Percentiles rank a stretch among this genome's conserved stretches.
Evolutionary conservation across 2,888 invertebrate species (phyloP).

Genomic region (Molorchus minor): DNA sequence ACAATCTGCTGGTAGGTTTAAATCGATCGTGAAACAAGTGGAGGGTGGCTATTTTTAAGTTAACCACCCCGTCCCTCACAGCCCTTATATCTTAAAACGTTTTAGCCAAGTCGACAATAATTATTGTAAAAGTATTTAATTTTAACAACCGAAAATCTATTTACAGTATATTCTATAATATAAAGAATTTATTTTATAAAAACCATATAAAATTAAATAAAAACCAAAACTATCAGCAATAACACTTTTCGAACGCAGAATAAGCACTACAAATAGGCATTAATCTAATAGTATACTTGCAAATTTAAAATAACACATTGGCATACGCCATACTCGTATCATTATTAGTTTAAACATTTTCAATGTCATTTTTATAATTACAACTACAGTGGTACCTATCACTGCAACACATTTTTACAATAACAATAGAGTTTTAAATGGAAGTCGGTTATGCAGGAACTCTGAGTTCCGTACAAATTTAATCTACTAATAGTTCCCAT

Average conservation of each 20-base stretch:
- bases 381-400: too few species aligned
- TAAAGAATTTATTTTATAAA: conserved; percentile 3
- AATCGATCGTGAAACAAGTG: too few species aligned
- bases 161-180: conserved; percentile 2
- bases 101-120: too few species aligned
- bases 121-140: too few species aligned
- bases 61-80: too few species aligned
- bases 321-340: neutral
- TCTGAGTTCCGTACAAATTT: conserved; percentile 83
- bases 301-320: conserved; percentile 7
- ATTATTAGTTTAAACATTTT: too few species aligned
- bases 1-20: too few species aligned
- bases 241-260: neutral
- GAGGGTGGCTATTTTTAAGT: too few species aligned
- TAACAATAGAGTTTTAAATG: conserved; percentile 82
- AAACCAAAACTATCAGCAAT: conserved; percentile 2
- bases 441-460: conserved; percentile 78
- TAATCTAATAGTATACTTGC: conserved; percentile 3
- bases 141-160: neutral
- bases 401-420: conserved; percentile 62
- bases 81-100: too few species aligned
- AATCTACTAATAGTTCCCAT: conserved; percentile 80
- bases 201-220: conserved; percentile 8
- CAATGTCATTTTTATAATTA: too few species aligned
- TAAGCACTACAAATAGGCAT: neutral